Percentiles rank a stretch among this genome's conserved stretches.
phyloP scores from a whole-genome alignment of 1,140 invertebrate species.

The Drosophila tropicalis region DNA sequence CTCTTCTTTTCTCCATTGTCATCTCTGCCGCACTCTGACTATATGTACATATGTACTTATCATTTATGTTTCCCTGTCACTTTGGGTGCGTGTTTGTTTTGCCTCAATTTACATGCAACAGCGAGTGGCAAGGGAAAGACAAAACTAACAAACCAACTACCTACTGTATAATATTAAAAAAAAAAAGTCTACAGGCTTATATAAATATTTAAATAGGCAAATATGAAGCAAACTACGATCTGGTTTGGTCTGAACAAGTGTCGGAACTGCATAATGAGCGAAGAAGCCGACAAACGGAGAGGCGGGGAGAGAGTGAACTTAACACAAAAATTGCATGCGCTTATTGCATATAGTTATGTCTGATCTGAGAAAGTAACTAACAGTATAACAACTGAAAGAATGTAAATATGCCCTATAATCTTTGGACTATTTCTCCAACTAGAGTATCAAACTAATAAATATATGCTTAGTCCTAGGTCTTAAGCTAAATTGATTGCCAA shows the following conservation, averaged over 20 bases:
- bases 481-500: constrained; percentile 22
- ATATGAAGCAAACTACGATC: constrained; percentile 57
- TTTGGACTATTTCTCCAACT: too few species aligned
- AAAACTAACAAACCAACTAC: constrained; percentile 12
- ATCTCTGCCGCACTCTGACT: constrained; percentile 10
- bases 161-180: constrained; percentile 43
- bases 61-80: constrained; percentile 9
- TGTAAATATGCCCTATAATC: too few species aligned
- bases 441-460: neutral
- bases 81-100: constrained; percentile 52
- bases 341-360: neutral
- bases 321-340: neutral
- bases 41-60: neutral
- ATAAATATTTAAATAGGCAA: constrained; percentile 72
- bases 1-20: constrained; percentile 25
- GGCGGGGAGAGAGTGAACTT: neutral
- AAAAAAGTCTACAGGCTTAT: constrained; percentile 63
- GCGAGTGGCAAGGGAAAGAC: constrained; percentile 2
- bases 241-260: constrained; percentile 18
- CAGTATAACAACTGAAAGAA: too few species aligned
- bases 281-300: neutral
- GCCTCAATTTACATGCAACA: constrained; percentile 66
- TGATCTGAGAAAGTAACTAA: too few species aligned
- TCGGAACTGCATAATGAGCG: constrained; percentile 15
- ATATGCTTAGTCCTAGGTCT: neutral